Evolutionary conservation across 2,797 vertebrate genomes (phyloP), one percentile per base, ranked within the genome.

Genomic region (Threskiornis aethiopicus): DNA sequence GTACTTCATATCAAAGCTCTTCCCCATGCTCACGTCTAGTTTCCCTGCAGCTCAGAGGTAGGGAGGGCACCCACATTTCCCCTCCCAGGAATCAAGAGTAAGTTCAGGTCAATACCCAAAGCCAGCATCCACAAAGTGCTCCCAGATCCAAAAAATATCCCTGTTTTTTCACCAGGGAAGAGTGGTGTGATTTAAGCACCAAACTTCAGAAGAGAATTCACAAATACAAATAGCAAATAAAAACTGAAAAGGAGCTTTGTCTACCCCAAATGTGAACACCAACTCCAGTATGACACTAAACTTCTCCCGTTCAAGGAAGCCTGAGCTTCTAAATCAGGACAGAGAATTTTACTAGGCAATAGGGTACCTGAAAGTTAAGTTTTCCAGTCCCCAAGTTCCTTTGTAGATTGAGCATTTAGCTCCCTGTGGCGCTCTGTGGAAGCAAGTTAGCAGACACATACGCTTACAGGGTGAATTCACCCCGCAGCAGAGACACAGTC

Each of bases 401-500:
- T 79, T 55, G 26, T 44, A 73, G 44, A 76, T 31, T 0, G 3
- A 87, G 47, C 4, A 47, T 41, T 78, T 46, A 54, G 18, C 19
- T 65, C 9, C 21, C 31, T 59, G 8, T 3, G 49, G 44, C 13
- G 2, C 26, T 46, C 21, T 28, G 15, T 20, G 18, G 69, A 66
- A 90, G 46, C 15, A 87, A 79, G 84, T 10, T 73, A 51, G 47
- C 31, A 35, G 58, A 29, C 3, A 6, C 16, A 9, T 1, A 37
- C 5, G 37, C 0, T 0, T 4, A 13, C 0, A 1, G 14, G 14
- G 11, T 7, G 10, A 77, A 65, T 21, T 69, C 41, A 25, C 4
- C 5, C n/a, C 22, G 5, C 29, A 19, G 54, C 26, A 81, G 49
- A 83, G 31, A 49, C 29, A 37, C 8, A 15, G 26, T 6, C 16